Conservation (phyloP, 1,140 invertebrate species). For the Pogonomyrmex californicus region DNA sequence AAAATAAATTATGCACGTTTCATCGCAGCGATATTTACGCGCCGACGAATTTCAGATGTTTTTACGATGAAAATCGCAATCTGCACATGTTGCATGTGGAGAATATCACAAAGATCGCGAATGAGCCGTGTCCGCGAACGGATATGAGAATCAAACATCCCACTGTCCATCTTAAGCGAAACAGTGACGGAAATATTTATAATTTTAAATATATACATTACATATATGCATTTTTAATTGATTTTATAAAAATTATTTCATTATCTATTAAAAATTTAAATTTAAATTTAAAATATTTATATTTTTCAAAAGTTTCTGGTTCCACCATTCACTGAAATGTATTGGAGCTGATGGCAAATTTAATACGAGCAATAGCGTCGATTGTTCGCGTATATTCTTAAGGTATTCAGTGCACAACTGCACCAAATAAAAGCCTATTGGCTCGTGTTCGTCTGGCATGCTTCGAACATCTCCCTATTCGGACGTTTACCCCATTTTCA, state of each 20-base stretch:
- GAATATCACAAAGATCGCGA: constrained; percentile 27
- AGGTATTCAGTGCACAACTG: constrained; percentile 54
- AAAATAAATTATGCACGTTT: constrained; percentile 57
- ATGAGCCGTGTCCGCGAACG: background rate
- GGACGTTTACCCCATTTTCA: constrained; percentile 73
- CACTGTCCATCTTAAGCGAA: too few relatives aligned
- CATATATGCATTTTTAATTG: background rate
- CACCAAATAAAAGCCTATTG: constrained; percentile 66
- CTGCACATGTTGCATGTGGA: background rate
- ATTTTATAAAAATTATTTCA: background rate
- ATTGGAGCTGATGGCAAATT: background rate
- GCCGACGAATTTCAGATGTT: constrained; percentile 38
- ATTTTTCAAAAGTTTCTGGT: background rate
- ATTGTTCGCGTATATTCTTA: background rate
- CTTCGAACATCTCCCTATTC: constrained; percentile 40
- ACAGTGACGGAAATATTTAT: too few relatives aligned
- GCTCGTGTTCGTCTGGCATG: constrained; percentile 63
- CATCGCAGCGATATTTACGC: constrained; percentile 44
- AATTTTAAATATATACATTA: background rate
- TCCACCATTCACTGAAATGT: background rate
- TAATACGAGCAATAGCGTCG: background rate
- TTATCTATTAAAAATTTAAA: background rate
- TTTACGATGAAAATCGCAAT: constrained; percentile 24
- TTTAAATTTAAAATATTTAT: background rate
- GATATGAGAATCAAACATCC: background rate